Evolutionary conservation across 2,797 vertebrate species (phyloP).

Genomic region (Dendrocincla fuliginosa): DNA sequence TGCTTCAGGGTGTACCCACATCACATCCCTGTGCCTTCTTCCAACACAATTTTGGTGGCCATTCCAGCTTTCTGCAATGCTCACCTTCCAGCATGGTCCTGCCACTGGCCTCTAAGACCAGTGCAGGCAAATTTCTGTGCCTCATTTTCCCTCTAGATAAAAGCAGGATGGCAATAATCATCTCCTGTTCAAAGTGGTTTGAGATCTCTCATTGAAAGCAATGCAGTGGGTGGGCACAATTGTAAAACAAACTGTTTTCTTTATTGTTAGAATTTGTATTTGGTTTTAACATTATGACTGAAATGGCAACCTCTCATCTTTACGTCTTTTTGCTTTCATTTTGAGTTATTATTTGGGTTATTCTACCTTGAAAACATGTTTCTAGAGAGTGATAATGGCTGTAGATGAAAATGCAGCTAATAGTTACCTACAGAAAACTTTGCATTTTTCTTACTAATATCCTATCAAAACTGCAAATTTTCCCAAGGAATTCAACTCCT

Average conservation of each 20-base stretch:
- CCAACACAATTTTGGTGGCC: background rate
- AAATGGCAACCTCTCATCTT: background rate
- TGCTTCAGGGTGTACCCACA: too few relatives aligned
- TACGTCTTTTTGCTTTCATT: background rate
- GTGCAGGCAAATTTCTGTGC: fast-evolving
- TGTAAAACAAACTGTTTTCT: background rate
- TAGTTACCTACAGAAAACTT: background rate
- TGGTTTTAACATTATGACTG: background rate
- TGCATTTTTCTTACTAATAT: background rate
- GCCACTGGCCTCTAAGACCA: background rate
- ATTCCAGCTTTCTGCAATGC: background rate
- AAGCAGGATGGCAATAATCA: background rate
- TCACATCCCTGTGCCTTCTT: fast-evolving
- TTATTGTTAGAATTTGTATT: background rate
- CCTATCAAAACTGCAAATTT: background rate
- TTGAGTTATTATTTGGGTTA: background rate
- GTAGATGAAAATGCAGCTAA: background rate
- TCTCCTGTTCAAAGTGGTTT: background rate
- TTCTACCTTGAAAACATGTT: background rate
- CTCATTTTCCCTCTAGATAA: background rate
- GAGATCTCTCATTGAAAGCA: fast-evolving
- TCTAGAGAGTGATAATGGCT: background rate
- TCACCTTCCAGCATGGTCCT: fast-evolving
- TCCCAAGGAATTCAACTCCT: background rate
- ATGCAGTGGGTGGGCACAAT: fast-evolving